phyloP scores from a whole-genome alignment of 1,140 invertebrate species.

The Palaemon carinicauda region DNA sequence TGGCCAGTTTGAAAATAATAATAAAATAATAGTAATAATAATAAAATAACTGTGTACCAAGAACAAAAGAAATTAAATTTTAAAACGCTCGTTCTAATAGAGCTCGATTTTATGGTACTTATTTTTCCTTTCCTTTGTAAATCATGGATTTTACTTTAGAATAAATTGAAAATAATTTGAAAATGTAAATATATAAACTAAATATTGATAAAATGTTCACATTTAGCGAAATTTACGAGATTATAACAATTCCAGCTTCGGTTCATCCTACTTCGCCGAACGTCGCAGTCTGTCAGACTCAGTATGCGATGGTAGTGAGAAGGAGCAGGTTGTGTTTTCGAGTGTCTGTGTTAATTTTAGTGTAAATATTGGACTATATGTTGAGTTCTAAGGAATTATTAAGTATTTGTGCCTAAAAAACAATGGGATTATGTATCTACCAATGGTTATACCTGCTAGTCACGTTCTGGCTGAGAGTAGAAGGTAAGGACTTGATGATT shows the following conservation, averaged over 20 bases:
- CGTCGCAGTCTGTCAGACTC: not conserved
- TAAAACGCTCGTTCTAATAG: too few species aligned
- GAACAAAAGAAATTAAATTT: too few species aligned
- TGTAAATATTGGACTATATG: constrained; percentile 58
- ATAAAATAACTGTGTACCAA: too few species aligned
- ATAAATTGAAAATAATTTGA: not conserved
- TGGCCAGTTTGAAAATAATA: too few species aligned
- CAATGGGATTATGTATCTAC: constrained; percentile 58
- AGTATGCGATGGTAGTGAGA: constrained; percentile 57
- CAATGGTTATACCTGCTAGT: constrained; percentile 51
- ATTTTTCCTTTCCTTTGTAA: too few species aligned
- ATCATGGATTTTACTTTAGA: too few species aligned
- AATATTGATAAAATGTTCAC: not conserved
- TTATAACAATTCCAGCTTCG: not conserved
- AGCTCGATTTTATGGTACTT: too few species aligned
- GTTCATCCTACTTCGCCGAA: constrained; percentile 22
- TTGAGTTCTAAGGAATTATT: constrained; percentile 54
- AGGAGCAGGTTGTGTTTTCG: constrained; percentile 34
- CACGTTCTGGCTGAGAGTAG: constrained; percentile 40
- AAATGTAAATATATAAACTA: not conserved
- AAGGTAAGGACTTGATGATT: constrained; percentile 37
- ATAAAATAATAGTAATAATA: too few species aligned
- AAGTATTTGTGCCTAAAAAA: constrained; percentile 56
- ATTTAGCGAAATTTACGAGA: not conserved
- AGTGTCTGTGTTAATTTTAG: constrained; percentile 51